Conservation (phyloP, 2,888 invertebrate genomes). For the Dynastes maya region DNA sequence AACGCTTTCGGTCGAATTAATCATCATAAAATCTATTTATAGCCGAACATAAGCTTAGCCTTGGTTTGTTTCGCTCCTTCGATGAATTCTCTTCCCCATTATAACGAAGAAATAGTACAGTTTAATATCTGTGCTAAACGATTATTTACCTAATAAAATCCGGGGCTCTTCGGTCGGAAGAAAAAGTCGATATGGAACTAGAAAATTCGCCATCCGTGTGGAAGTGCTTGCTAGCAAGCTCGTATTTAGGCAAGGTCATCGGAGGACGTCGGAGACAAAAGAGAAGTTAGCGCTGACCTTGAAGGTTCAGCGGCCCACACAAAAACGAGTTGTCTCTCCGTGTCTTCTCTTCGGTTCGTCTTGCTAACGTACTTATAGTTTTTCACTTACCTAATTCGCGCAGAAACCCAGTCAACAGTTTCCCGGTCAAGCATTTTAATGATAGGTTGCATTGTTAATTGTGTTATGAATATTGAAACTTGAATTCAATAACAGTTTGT, state of each 20-base stretch:
- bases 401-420: background rate
- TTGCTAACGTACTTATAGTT: slow-evolving; percentile 1
- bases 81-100: slow-evolving; percentile 9
- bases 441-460: background rate
- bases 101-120: background rate
- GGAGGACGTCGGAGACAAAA: slow-evolving; percentile 42
- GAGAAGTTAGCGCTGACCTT: slow-evolving; percentile 41
- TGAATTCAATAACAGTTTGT: too few relatives aligned
- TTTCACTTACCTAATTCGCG: slow-evolving; percentile 24
- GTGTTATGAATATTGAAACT: too few relatives aligned
- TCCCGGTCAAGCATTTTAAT: background rate
- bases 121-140: background rate
- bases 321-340: slow-evolving; percentile 27
- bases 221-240: slow-evolving; percentile 17
- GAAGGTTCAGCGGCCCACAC: slow-evolving; percentile 38
- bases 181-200: background rate
- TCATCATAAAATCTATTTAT: slow-evolving; percentile 34
- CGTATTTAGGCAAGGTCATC: slow-evolving; percentile 34
- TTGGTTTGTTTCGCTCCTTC: slow-evolving; percentile 19
- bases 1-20: slow-evolving; percentile 30
- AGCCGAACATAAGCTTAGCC: slow-evolving; percentile 10
- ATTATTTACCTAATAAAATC: slow-evolving; percentile 22
- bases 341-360: background rate
- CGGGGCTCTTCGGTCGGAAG: background rate
- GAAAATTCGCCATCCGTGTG: slow-evolving; percentile 2